phyloP scores from a whole-genome alignment of 92 coral and sea anemone species.

The Metridium senile region DNA sequence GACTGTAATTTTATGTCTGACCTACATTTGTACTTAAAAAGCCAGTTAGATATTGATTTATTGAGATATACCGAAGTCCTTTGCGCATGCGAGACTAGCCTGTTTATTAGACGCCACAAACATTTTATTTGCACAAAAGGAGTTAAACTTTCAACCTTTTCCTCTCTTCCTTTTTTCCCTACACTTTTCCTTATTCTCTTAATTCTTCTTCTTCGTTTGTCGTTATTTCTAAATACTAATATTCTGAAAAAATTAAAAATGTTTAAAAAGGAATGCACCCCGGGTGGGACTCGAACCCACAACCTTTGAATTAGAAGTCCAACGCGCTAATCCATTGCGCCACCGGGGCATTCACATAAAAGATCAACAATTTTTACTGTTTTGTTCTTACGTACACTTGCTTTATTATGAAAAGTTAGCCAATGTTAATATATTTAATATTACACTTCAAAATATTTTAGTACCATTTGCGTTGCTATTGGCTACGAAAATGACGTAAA shows the following conservation, averaged over 20 bases:
- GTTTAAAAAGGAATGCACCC: no score
- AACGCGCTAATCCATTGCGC: conserved; percentile 98
- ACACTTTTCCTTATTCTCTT: no score
- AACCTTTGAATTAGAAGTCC: conserved; percentile 99
- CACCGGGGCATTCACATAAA: conserved; percentile 60
- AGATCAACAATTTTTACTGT: not conserved
- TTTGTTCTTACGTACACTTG: not conserved
- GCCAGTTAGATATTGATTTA: no score
- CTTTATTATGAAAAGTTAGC: not conserved
- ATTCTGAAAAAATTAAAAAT: conserved; percentile 18
- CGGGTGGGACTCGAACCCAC: conserved; percentile 99
- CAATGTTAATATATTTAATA: not conserved
- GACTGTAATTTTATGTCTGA: no score
- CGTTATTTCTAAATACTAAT: not conserved
- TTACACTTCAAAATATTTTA: not conserved
- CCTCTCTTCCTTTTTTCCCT: no score
- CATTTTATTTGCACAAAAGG: no score
- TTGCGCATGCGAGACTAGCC: no score
- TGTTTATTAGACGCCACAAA: no score
- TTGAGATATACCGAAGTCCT: no score
- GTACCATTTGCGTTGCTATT: not conserved
- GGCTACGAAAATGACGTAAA: not conserved
- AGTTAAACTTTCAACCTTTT: no score
- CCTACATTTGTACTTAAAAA: no score
- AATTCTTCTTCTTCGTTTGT: not conserved